Evolutionary conservation across 2,797 vertebrate genomes (phyloP).

Genomic region (Tachyglossus aculeatus): DNA sequence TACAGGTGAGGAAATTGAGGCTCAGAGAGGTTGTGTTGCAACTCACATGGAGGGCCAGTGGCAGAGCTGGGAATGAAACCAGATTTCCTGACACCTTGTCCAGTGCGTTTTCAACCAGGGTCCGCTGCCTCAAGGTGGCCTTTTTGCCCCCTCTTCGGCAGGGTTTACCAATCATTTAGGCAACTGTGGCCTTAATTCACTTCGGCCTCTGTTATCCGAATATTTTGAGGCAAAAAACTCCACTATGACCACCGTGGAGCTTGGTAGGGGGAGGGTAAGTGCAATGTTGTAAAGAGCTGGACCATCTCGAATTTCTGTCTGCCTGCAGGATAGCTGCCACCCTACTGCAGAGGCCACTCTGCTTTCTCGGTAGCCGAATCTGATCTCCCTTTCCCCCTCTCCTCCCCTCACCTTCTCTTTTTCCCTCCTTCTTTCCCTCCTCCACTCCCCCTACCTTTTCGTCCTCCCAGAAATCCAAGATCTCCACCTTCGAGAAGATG

Average conservation of each 20-base stretch:
- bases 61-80: no score
- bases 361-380: background rate
- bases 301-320: no score
- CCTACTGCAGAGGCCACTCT: no score
- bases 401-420: background rate
- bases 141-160: no score
- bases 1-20: background rate
- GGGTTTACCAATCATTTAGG: no score
- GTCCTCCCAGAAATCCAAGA: slow-evolving; percentile 90
- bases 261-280: no score
- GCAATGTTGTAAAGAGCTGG: no score
- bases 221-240: no score
- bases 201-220: rapidly evolving
- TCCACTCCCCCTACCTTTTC: background rate
- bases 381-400: background rate
- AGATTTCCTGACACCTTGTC: background rate
- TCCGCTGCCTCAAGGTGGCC: no score
- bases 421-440: background rate
- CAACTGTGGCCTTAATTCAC: background rate
- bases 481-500: slow-evolving; percentile 99
- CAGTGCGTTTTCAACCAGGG: background rate
- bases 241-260: no score
- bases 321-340: no score
- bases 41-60: background rate
- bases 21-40: background rate